phyloP scores from a whole-genome alignment of 2,797 vertebrate species.

The Myiothlypis coronata region DNA sequence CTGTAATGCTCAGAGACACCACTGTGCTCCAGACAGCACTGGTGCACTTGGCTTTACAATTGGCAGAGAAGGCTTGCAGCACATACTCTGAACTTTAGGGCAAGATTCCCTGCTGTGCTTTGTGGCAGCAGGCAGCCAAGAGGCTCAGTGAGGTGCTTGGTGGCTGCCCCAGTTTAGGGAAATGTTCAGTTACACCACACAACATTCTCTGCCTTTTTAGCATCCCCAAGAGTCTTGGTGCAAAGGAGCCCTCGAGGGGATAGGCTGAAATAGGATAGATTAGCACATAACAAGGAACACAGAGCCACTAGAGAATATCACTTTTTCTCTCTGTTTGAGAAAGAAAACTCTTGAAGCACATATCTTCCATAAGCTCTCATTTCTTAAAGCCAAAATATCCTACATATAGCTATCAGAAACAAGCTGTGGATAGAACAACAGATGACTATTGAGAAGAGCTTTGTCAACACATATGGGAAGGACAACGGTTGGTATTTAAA shows the following conservation, averaged over 20 bases:
- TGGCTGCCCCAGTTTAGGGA: neutral
- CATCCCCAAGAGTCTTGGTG: neutral
- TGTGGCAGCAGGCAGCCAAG: neutral
- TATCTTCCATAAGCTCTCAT: neutral
- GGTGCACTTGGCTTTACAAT: neutral
- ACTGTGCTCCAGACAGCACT: neutral
- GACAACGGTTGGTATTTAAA: neutral
- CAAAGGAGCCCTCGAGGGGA: neutral
- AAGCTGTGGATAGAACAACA: neutral
- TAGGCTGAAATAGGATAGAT: neutral
- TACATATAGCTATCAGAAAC: neutral
- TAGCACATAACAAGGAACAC: neutral
- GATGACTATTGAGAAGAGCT: neutral
- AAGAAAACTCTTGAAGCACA: neutral
- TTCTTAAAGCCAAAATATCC: neutral
- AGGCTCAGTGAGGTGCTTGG: neutral
- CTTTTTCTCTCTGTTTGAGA: neutral
- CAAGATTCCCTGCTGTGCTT: fast-evolving
- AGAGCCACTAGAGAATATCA: neutral
- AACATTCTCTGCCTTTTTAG: neutral
- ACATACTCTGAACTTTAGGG: fast-evolving
- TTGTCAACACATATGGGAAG: neutral
- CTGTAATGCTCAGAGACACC: neutral
- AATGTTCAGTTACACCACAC: neutral
- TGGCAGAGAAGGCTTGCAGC: neutral